Conservation (phyloP, 1,140 invertebrate species). For the Caenorhabditis remanei region DNA sequence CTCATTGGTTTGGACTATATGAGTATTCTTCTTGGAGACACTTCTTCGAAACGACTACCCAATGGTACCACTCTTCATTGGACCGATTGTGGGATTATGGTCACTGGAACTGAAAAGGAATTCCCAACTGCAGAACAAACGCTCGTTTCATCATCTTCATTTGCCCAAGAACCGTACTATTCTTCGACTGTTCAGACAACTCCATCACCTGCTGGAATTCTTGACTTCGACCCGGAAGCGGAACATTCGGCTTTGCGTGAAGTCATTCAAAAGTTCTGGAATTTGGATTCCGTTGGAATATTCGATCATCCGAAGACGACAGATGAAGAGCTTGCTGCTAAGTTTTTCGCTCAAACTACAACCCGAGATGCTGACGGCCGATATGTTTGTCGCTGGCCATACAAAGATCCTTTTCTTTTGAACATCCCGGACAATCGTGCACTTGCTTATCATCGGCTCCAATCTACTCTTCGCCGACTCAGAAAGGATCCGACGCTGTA, state of each 20-base stretch:
- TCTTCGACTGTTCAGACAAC: neutral
- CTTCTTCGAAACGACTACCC: neutral
- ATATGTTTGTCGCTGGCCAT: neutral
- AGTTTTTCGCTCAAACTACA: constrained; percentile 59
- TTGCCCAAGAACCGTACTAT: neutral
- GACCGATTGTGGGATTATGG: neutral
- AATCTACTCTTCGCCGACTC: neutral
- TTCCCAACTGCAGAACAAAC: neutral
- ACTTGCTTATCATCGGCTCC: neutral
- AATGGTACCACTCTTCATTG: neutral
- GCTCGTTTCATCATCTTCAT: neutral
- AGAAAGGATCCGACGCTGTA: neutral
- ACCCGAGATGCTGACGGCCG: neutral
- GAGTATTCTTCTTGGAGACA: neutral
- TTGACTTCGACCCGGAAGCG: neutral
- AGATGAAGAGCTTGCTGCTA: constrained; percentile 58
- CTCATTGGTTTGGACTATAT: neutral
- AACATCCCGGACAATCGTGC: neutral
- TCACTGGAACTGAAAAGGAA: neutral
- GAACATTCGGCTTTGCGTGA: neutral
- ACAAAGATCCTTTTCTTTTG: neutral
- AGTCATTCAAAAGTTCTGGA: constrained; percentile 60
- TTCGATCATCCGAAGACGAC: constrained; percentile 60
- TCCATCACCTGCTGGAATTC: neutral
- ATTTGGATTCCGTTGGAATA: constrained; percentile 58